Evolutionary conservation across 2,888 invertebrate species (phyloP).

Genomic region (Malthinus flaveolus): DNA sequence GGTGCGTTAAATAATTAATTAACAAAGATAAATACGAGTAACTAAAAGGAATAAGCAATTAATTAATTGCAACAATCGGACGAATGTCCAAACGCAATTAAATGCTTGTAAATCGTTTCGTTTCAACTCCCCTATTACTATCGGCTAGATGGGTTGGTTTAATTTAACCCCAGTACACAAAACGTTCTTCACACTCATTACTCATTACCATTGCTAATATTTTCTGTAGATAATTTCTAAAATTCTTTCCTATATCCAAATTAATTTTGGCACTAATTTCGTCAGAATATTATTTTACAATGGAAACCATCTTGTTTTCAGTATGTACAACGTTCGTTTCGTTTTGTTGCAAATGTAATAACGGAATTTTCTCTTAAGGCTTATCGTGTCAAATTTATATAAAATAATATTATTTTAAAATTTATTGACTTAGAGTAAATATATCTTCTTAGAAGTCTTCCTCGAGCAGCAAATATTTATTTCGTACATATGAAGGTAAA

Average conservation of each 20-base stretch:
- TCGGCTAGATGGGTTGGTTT: conserved; percentile 22
- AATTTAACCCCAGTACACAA: conserved; percentile 18
- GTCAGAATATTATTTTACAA: neutral
- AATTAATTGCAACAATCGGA: conserved; percentile 29
- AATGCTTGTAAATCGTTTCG: conserved; percentile 27
- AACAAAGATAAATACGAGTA: conserved; percentile 22
- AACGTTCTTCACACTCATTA: neutral
- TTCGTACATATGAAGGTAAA: too few relatives aligned
- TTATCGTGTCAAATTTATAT: too few relatives aligned
- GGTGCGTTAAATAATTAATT: neutral
- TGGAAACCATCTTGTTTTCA: too few relatives aligned
- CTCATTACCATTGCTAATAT: conserved; percentile 1
- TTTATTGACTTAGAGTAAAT: too few relatives aligned
- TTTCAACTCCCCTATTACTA: conserved; percentile 25
- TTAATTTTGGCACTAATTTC: neutral
- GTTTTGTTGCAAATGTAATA: too few relatives aligned
- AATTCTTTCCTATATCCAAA: neutral
- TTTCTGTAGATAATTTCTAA: neutral
- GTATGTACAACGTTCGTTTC: too few relatives aligned
- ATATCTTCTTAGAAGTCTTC: too few relatives aligned
- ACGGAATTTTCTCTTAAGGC: too few relatives aligned
- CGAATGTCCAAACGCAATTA: conserved; percentile 28
- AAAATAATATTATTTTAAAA: too few relatives aligned
- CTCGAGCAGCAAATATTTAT: too few relatives aligned
- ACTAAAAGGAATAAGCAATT: conserved; percentile 26